A percentile compares a stretch with the other conserved stretches of the same genome.
Evolutionary conservation across 64 coral and sea anemone genomes (phyloP).

Genomic region (Platygyra sinensis): DNA sequence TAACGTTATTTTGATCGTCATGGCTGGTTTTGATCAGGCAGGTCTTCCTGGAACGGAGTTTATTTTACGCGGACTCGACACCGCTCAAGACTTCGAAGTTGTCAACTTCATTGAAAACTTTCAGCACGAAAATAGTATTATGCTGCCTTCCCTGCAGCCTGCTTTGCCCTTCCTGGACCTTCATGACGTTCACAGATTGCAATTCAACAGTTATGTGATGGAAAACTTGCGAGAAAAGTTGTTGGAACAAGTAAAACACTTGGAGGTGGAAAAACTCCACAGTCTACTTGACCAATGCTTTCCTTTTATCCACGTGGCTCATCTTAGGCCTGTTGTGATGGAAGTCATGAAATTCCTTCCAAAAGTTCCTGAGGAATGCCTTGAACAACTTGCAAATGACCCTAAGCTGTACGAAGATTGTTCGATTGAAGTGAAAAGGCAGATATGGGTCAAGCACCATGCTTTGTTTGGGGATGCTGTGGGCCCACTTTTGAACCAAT

Average conservation of each 20-base stretch:
- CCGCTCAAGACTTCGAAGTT: constrained; percentile 66
- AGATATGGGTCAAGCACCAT: constrained; percentile 98
- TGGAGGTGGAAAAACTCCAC: constrained; percentile 74
- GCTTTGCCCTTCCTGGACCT: constrained; percentile 96
- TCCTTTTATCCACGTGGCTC: constrained; percentile 88
- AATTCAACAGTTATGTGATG: constrained; percentile 94
- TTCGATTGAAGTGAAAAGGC: constrained; percentile 95
- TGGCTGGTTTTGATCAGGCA: constrained; percentile 98
- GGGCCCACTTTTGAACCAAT: constrained; percentile 93
- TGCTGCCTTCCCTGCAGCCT: constrained; percentile 92
- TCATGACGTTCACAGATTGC: constrained; percentile 81
- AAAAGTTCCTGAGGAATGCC: constrained; percentile 88
- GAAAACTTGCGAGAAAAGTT: constrained; percentile 91
- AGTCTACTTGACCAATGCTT: constrained; percentile 84
- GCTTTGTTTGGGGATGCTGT: constrained; percentile 97
- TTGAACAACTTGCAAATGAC: constrained; percentile 92
- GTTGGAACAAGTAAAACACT: constrained; percentile 73
- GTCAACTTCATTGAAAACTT: constrained; percentile 88
- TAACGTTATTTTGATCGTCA: constrained; percentile 39
- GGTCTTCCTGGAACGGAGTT: constrained; percentile 91
- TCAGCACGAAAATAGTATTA: constrained; percentile 96
- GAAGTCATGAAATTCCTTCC: constrained; percentile 88
- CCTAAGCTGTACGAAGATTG: constrained; percentile 82
- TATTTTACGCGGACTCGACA: constrained; percentile 75
- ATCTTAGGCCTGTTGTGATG: constrained; percentile 91